phyloP scores from a whole-genome alignment of 30 jellyfish, hydroid and myxozoan species.

The Cassiopea xamachana region DNA sequence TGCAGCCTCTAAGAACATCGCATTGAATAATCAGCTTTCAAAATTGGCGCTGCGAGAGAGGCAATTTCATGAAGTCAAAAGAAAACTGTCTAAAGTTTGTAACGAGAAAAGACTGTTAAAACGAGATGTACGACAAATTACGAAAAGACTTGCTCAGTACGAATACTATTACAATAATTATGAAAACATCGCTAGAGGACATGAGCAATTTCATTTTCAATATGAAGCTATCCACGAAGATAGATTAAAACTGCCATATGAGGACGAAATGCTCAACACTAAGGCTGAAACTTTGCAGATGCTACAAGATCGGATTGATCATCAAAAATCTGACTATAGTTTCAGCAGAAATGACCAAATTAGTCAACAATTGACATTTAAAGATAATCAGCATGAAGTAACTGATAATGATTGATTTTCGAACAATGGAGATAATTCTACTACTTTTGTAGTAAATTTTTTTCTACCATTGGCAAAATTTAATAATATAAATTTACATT shows the following conservation, averaged over 20 bases:
- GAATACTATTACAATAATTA: background rate
- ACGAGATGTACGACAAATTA: background rate
- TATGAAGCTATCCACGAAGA: background rate
- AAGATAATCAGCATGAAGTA: too few species aligned
- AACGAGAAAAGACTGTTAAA: background rate
- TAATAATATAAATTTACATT: too few species aligned
- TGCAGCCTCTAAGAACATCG: background rate
- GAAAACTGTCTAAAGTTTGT: background rate
- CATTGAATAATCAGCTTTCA: background rate
- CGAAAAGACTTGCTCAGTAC: background rate
- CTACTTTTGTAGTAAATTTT: too few species aligned
- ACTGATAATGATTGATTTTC: too few species aligned
- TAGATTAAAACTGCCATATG: background rate
- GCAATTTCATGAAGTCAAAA: background rate
- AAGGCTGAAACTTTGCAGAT: background rate
- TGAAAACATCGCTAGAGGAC: background rate
- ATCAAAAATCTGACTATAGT: too few species aligned
- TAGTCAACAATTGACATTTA: too few species aligned
- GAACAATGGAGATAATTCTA: too few species aligned
- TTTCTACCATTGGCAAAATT: too few species aligned
- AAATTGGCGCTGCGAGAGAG: background rate
- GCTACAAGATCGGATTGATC: too few species aligned
- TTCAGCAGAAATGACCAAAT: too few species aligned
- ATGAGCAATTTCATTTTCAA: background rate
- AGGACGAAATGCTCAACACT: background rate